Evolutionary conservation across 2,888 invertebrate species (phyloP).

Genomic region (Agrotis puta): DNA sequence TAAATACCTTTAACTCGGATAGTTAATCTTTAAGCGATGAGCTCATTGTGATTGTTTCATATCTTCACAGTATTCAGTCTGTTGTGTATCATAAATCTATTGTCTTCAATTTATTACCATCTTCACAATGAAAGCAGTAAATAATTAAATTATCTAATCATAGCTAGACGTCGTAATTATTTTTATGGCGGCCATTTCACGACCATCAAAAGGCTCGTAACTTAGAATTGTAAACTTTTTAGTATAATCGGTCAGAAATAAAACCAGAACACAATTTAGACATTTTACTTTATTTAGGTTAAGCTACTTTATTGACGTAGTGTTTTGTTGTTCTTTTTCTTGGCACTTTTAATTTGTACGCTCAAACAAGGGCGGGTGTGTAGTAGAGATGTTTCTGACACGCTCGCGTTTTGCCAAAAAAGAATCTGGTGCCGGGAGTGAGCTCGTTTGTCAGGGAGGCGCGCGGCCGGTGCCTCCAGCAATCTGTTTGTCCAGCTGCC

Average conservation of each 20-base stretch:
- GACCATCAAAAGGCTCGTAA: conserved; percentile 54
- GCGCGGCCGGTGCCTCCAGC: conserved; percentile 74
- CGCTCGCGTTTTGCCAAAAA: conserved; percentile 57
- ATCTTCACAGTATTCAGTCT: conserved; percentile 34
- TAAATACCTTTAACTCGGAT: conserved; percentile 30
- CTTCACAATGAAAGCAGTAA: conserved; percentile 51
- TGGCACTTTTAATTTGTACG: conserved; percentile 28
- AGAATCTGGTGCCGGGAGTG: conserved; percentile 76
- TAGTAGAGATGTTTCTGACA: conserved; percentile 41
- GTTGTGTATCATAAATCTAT: conserved; percentile 55
- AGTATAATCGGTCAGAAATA: conserved; percentile 54
- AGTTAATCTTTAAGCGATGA: conserved; percentile 20
- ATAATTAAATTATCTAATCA: conserved; percentile 63
- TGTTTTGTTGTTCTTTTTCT: conserved; percentile 1
- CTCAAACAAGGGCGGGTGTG: conserved; percentile 19
- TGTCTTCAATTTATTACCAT: conserved; percentile 56
- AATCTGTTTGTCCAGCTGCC: conserved; percentile 88
- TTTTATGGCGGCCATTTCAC: conserved; percentile 57
- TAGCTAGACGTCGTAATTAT: conserved; percentile 52
- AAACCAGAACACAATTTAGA: conserved; percentile 49
- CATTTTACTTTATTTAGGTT: conserved; percentile 29
- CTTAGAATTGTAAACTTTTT: conserved; percentile 56
- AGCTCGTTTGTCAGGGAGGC: conserved; percentile 81
- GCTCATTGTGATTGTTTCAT: conserved; percentile 45
- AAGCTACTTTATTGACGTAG: conserved; percentile 13